Evolutionary conservation across 2,797 vertebrate genomes (phyloP), one percentile per base, ranked within the genome.

Genomic region (Vultur gryphus): DNA sequence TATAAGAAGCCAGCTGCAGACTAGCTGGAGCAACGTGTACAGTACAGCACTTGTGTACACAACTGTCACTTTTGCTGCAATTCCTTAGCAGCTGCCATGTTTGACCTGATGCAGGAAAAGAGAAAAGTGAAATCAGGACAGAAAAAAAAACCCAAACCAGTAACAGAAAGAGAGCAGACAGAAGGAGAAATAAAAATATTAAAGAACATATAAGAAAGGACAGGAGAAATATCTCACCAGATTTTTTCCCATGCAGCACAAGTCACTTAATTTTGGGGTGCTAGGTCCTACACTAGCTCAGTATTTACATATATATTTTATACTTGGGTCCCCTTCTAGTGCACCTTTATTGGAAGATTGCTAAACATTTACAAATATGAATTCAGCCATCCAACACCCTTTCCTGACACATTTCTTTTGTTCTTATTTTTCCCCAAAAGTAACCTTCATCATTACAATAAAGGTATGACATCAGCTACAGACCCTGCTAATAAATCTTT

Each of bases 61-160:
- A 79, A 76, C 57, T 33, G 20, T 37, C 17, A 0, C 51, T 71
- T 62, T 25, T 86, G 66, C 92, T 84, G 37, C 46, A 55, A 7
- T 19, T 84, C 33, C 43, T 84, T 3, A 79, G 54, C 85, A 93
- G 39, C 35, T 82, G 37, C 85, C 86, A 13, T 2, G 13, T 33
- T 51, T 72, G 54, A 91, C 76, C 49, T 44, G 17, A 69, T 55
- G 49, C 28, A 90, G 29, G 54, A 41, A 71, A 72, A 72, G 7
- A 70, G 41, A 85, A 62, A 81, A 90, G 20, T 12, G 8, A 90
- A 82, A 79, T 43, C 16, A 35, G 52, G 46, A 58, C 35, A 59
- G 43, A 0, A 21, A 13, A 37, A 21, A 25, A 11, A 17, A 10
- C 17, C 5, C 1, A 89, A 72, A 44, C 2, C 1, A 0, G 25